Evolutionary conservation across 92 coral and sea anemone genomes (phyloP).

Genomic region (Parazoanthus atlanticus): DNA sequence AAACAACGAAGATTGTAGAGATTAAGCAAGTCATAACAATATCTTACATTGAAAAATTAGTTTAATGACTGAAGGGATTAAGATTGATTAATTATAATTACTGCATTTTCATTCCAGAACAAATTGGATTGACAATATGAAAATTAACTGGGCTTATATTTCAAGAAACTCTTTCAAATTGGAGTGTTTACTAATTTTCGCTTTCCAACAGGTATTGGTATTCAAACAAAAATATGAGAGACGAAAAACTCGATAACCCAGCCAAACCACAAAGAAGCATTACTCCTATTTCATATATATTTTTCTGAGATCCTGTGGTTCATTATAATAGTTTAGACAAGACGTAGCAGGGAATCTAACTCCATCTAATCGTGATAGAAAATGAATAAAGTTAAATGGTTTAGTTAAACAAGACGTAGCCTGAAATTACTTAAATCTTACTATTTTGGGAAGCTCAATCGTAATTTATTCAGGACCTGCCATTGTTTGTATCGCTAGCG

Average conservation of each 20-base stretch:
- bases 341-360: not conserved
- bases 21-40: not conserved
- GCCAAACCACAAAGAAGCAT: not conserved
- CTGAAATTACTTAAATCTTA: not conserved
- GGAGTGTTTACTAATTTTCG: not conserved
- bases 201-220: slow-evolving; percentile 7
- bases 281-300: not conserved
- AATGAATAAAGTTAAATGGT: not conserved
- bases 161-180: not conserved
- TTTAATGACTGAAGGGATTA: too few relatives aligned
- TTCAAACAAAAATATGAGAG: not conserved
- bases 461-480: slow-evolving; percentile 42
- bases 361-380: not conserved
- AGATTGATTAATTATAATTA: not conserved
- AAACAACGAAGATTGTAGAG: not conserved
- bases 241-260: not conserved
- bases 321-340: not conserved
- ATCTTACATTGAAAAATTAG: not conserved
- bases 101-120: not conserved
- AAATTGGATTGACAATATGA: not conserved
- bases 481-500: not conserved
- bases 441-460: not conserved
- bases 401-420: not conserved
- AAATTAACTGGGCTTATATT: not conserved
- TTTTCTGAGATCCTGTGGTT: not conserved